Evolutionary conservation across 2,113 vertebrate species (phyloP).

Genomic region (Calonectris borealis): DNA sequence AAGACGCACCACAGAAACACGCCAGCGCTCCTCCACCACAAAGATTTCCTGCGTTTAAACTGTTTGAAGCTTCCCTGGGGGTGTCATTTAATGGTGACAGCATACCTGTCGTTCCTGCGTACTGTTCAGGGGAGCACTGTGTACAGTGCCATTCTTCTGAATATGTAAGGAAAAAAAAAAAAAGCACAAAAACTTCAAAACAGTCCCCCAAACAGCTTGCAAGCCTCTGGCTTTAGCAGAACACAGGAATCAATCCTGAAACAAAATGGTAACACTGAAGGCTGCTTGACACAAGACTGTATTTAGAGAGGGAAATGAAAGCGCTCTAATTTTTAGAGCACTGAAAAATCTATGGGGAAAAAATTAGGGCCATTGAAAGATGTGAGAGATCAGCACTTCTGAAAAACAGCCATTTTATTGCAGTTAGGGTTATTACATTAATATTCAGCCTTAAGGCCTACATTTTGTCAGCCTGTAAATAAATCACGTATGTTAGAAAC

Average conservation of each 20-base stretch:
- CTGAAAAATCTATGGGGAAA: background rate
- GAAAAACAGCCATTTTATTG: background rate
- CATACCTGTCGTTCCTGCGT: background rate
- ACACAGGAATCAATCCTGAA: background rate
- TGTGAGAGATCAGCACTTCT: background rate
- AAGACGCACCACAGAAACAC: background rate
- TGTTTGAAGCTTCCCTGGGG: background rate
- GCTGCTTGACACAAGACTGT: background rate
- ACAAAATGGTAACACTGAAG: background rate
- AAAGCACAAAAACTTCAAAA: background rate
- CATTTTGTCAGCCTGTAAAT: conserved; percentile 1
- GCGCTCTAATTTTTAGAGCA: background rate
- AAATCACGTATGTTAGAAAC: background rate
- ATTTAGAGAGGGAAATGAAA: background rate
- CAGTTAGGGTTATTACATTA: background rate
- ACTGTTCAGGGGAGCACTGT: background rate
- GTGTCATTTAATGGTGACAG: background rate
- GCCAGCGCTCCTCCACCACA: background rate
- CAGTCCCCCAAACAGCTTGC: background rate
- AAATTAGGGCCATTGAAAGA: background rate
- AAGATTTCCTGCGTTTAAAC: background rate
- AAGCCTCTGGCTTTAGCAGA: background rate
- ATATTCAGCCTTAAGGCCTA: conserved; percentile 1
- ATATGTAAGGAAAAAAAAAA: background rate
- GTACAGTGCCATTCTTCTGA: background rate